A percentile compares a stretch with the other conserved stretches of the same genome.
Evolutionary conservation across 2,113 vertebrate species (phyloP).

Genomic region (Polypterus senegalus): DNA sequence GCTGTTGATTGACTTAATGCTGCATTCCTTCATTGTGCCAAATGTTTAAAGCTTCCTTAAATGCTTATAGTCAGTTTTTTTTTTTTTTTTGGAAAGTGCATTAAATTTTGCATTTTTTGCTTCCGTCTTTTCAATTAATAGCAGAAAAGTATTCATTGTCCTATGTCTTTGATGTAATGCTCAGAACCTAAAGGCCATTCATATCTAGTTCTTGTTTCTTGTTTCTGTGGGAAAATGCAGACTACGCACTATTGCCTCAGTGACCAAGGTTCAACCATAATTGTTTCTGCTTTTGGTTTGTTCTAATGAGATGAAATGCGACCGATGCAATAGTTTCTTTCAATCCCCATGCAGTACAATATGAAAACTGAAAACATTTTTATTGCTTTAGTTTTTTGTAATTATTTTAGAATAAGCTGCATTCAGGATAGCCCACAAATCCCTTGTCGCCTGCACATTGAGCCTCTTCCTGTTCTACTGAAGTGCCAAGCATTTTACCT

Average conservation of each 20-base stretch:
- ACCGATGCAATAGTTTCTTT: too few species aligned
- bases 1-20: constrained; percentile 20
- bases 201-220: constrained; percentile 50
- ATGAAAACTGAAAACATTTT: too few species aligned
- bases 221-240: constrained; percentile 39
- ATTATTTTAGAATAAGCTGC: too few species aligned
- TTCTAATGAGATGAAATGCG: too few species aligned
- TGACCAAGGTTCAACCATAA: constrained; percentile 20
- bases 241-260: constrained; percentile 16
- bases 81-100: constrained; percentile 34
- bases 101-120: constrained; percentile 32
- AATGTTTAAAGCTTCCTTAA: constrained; percentile 16
- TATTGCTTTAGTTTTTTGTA: too few species aligned
- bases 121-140: constrained; percentile 9
- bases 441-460: too few species aligned
- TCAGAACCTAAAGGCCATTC: constrained; percentile 63
- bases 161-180: too few species aligned
- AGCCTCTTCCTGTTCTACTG: too few species aligned
- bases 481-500: too few species aligned
- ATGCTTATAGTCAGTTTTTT: constrained; percentile 7
- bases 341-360: too few species aligned
- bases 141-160: too few species aligned
- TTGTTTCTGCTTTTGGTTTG: constrained; percentile 23
- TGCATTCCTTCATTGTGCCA: constrained; percentile 33
- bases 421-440: too few species aligned